Evolutionary conservation across 2,113 vertebrate genomes (phyloP).

Genomic region (Crypturellus undulatus): DNA sequence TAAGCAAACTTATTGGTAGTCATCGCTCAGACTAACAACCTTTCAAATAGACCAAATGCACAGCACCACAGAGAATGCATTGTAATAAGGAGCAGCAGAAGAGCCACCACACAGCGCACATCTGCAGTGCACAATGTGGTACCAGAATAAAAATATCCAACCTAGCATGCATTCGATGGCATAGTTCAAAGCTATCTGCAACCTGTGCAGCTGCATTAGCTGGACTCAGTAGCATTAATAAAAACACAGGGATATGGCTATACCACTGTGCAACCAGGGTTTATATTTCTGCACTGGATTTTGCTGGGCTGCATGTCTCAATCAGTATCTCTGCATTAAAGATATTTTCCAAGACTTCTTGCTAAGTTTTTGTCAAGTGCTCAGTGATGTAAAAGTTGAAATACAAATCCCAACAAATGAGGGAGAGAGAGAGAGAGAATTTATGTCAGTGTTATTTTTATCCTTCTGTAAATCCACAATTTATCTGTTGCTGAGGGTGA

Average conservation of each 20-base stretch:
- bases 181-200: neutral
- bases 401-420: neutral
- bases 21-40: accelerated
- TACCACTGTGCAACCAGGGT: neutral
- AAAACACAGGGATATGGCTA: neutral
- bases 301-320: neutral
- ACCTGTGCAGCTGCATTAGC: neutral
- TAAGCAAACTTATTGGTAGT: neutral
- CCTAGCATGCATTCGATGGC: neutral
- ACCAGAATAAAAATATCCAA: neutral
- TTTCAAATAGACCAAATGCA: neutral
- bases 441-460: neutral
- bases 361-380: neutral
- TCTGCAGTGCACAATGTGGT: neutral
- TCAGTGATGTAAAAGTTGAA: neutral
- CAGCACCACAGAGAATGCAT: neutral
- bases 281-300: neutral
- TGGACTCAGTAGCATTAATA: neutral
- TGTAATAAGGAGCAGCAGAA: neutral
- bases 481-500: neutral
- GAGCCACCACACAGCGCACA: neutral
- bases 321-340: neutral
- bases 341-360: neutral
- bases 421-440: neutral
- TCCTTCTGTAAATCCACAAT: neutral